Evolutionary conservation across 1,140 invertebrate genomes (phyloP), one percentile per base, ranked within the genome.

Genomic region (Teleogryllus occipitalis): DNA sequence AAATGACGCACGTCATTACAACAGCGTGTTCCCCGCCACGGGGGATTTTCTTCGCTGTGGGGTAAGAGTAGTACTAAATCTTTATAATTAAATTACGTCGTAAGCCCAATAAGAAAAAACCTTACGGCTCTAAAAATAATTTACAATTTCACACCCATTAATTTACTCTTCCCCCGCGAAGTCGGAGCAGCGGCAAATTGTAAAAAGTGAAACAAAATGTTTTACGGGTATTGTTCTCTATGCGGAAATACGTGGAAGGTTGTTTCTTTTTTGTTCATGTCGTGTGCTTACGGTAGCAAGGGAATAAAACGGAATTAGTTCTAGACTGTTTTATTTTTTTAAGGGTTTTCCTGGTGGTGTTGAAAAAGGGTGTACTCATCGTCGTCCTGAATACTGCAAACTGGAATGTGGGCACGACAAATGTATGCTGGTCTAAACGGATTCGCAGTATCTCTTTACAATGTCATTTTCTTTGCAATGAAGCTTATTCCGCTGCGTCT

Each of bases 141-240:
- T 65, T 65, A 65, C 54, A 65, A 65, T 65, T 65, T 65, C 54
- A 65, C 54, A 65, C 54, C 54, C 54, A 65, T 65, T 65, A 65
- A 65, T 65, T 65, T 65, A 65, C 54, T 65, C 54, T 65, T 65
- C 54, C 7, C 10, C 18, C 54, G 10, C 18, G 10, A 14, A 65
- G 10, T 65, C 10, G 0, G 54, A 10, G 10, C 54, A 65, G 18
- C 3, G 10, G 18, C 54, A 14, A 14, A 3, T 65, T 65, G 10
- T 65, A 14, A 65, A 65, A 18, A 65, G 54, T 14, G 27, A 65
- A 65, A 18, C 18, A 65, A 65, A 65, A 65, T 65, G 54, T 65
- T 65, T 65, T 65, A 65, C 18, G 54, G 18, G 54, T 65, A 65
- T 65, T 65, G 54, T 65, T 65, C 54, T 65, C 54, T 10, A 14